A percentile compares a stretch with the other conserved stretches of the same genome.
Conservation (phyloP, 30 jellyfish, hydroid and myxozoan genomes). For the Pseudorhiza aurosa region DNA sequence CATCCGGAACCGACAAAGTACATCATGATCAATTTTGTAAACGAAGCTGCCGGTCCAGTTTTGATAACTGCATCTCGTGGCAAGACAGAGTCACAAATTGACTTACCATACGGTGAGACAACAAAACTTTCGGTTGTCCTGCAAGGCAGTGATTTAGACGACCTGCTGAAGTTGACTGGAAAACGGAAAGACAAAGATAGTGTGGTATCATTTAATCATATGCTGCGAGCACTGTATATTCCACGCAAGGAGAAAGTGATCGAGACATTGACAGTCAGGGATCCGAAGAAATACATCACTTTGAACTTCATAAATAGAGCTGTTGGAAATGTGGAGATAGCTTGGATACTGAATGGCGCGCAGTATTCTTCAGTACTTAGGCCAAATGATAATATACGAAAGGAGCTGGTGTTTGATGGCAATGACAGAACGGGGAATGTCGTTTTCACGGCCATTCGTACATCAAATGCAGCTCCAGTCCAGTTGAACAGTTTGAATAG, state of each 20-base stretch:
- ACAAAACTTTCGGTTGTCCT: neutral
- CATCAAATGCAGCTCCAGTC: constrained; percentile 4
- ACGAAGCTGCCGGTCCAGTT: constrained; percentile 37
- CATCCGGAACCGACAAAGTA: neutral
- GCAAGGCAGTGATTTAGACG: neutral
- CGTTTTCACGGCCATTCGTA: constrained; percentile 11
- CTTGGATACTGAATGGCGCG: neutral
- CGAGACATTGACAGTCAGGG: constrained; percentile 22
- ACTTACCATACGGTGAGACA: constrained; percentile 6
- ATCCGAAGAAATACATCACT: constrained; percentile 8
- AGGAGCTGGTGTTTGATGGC: neutral
- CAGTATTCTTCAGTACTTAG: neutral
- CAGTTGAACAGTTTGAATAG: constrained; percentile 3
- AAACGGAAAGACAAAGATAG: neutral
- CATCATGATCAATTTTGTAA: constrained; percentile 18
- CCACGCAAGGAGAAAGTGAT: constrained; percentile 41
- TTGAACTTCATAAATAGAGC: constrained; percentile 1
- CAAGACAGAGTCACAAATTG: neutral
- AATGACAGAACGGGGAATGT: neutral
- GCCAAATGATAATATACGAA: neutral
- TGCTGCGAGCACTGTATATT: neutral
- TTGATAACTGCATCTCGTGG: neutral
- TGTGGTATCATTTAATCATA: constrained; percentile 1
- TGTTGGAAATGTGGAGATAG: neutral
- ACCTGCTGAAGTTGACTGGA: constrained; percentile 3